Evolutionary conservation across 2,888 invertebrate species (phyloP).

Genomic region (Nomada fabriciana): DNA sequence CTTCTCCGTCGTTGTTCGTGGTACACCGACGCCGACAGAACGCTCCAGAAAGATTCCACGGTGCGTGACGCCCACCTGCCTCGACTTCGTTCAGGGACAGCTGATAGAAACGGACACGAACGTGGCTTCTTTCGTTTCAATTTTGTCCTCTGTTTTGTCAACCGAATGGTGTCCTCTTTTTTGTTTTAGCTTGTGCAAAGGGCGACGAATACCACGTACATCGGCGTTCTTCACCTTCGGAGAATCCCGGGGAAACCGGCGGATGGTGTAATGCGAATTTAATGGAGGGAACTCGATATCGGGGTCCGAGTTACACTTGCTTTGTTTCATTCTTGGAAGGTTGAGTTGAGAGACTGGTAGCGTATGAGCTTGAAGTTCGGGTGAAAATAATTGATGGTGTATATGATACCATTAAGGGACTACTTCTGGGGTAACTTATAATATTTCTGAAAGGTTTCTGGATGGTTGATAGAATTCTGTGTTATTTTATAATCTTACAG

Average conservation of each 20-base stretch:
- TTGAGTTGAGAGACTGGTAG: background rate
- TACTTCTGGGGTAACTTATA: too few relatives aligned
- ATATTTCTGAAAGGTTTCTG: too few relatives aligned
- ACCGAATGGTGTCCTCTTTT: constrained; percentile 5
- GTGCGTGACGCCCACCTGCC: constrained; percentile 79
- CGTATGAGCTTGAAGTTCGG: background rate
- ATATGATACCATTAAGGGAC: background rate
- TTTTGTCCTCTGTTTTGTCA: constrained; percentile 37
- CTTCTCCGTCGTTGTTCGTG: constrained; percentile 11
- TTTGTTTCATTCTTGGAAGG: background rate
- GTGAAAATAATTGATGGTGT: background rate
- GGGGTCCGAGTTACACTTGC: background rate
- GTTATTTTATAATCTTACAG: too few relatives aligned
- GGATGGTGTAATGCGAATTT: background rate
- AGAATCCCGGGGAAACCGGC: too few relatives aligned
- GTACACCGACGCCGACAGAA: constrained; percentile 8
- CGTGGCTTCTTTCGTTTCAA: constrained; percentile 51
- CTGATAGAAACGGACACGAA: constrained; percentile 53
- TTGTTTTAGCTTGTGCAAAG: background rate
- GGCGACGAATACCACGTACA: background rate
- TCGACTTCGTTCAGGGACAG: constrained; percentile 45
- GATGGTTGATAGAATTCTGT: too few relatives aligned
- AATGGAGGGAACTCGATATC: background rate
- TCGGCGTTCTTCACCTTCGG: too few relatives aligned
- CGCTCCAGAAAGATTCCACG: constrained; percentile 56